Base-by-base conservation (phyloP, 2,888 invertebrate genomes). In the Rhogogaster chlorosoma region DNA sequence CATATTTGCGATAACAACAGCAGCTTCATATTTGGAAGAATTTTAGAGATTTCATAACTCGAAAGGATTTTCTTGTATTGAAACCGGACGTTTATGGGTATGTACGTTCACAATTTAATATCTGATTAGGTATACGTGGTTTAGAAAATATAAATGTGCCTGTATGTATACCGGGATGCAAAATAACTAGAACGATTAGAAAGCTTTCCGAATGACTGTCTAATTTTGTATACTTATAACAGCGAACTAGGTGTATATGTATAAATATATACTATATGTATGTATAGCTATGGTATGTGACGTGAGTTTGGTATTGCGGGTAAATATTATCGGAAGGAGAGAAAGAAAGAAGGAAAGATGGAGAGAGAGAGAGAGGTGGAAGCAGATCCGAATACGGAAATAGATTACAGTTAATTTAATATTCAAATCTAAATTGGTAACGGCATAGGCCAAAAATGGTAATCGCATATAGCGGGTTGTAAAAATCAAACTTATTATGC, bases 391-490 rank as follows among this genome's bases (percentile, higher is more conserved):
- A 77, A 49, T 49, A 77, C 29, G 32, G 42, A 49, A 36, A 78
- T 57, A 67, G 78, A 84, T 84, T 75, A 61, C 26, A 38, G 26
- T 42, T 84, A 78, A 80, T 84, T 84, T 61, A 70, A 53, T 82
- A 82, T 85, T 82, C 84, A 70, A 85, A 82, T 82, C 38, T 32
- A 80, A 85, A 67, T 78, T 82, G 84, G 84, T 84, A 84, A 83
- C 83, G 83, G 83, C 53, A 67, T n/a, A 85, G 22, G 15, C 84
- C 84, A 82, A 85, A 85, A 85, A 85, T 85, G 84, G 84, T 78
- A 80, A 53, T 67, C 70, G 57, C 78, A 10, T 67, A 67, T 67
- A 67, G 67, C 67, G 32, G 29, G 42, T 36, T 45, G 45, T 67
- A 42, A 70, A 85, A 85, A 85, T 85, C 36, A 57, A 67, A 82